A percentile compares a stretch with the other conserved stretches of the same genome.
These are phyloP conservation scores for Helleia helle DNA, from an alignment of 2,888 invertebrate genomes.

Conservation along the genomic window DNA sequence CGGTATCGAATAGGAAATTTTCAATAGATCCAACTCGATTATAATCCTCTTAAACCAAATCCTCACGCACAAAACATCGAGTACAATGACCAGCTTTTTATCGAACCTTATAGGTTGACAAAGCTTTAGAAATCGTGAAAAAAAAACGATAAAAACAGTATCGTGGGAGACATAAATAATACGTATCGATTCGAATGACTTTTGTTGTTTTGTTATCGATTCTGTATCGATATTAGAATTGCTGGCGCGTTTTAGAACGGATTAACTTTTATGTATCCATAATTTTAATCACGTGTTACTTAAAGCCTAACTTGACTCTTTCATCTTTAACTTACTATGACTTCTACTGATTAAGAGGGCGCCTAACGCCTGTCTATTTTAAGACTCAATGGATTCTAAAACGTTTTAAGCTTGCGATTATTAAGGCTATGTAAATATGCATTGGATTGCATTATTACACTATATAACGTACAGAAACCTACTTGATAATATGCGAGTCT, in stretches of 20 bases:
- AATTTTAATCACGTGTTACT: too few relatives aligned
- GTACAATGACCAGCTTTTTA: conserved; percentile 24
- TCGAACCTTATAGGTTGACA: conserved; percentile 25
- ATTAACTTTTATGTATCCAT: too few relatives aligned
- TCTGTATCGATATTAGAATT: conserved; percentile 13
- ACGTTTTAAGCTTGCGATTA: too few relatives aligned
- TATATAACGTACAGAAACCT: too few relatives aligned
- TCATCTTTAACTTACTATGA: too few relatives aligned
- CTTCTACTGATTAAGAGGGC: too few relatives aligned
- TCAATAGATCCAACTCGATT: conserved; percentile 36
- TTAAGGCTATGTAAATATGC: too few relatives aligned
- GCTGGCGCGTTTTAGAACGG: not conserved
- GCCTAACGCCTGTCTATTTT: too few relatives aligned
- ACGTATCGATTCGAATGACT: conserved; percentile 25
- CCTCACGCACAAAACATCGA: conserved; percentile 22
- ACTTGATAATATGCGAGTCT: too few relatives aligned
- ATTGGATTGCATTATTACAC: too few relatives aligned
- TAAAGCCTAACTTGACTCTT: too few relatives aligned
- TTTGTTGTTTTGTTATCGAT: conserved; percentile 23
- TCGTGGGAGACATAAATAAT: conserved; percentile 13
- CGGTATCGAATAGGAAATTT: conserved; percentile 20
- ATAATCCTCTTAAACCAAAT: conserved; percentile 51
- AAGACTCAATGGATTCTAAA: too few relatives aligned
- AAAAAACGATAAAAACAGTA: conserved; percentile 16
- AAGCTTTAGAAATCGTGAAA: conserved; percentile 20